Evolutionary conservation across 2,888 invertebrate species (phyloP), one percentile per base, ranked within the genome.

Genomic region (Miltochrista miniata): DNA sequence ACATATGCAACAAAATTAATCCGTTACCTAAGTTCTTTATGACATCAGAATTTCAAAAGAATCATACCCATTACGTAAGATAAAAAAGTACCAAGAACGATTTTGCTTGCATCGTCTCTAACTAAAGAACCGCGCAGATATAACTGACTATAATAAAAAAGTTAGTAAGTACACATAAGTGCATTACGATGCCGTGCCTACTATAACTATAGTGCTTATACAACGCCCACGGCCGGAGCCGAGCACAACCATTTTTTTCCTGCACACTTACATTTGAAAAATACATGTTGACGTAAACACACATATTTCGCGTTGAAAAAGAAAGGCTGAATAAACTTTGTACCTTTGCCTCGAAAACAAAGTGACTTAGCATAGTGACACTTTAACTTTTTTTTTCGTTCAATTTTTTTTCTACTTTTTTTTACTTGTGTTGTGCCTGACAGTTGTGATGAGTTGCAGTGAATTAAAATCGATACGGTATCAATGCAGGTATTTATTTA

Each of bases 111-210:
- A 56, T 66, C 77, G 79, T 70, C 77, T 85, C 83, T 80, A 85
- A 86, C 82, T 81, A 82, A 84, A 82, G 85, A 85, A 87, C 87
- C 79, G 84, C 82, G 82, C 72, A 80, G 79, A 82, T 87, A 86
- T 82, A 88, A 84, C 83, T 71, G 83, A 81, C 77, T 88, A 90
- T 90, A 90, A 90, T 91, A 91, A 91, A 91, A 90, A 90, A 90
- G 81, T 89, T 86, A 83, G 88, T 85, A 71, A 87, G 88, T 87
- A 87, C 90, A 89, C 90, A 90, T 88, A 90, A 90, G 90, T 89
- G 87, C 89, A 90, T 86, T 88, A 86, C 89, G 86, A 83, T 79
- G 81, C 79, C 76, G 79, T 76, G 75, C 82, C 76, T 73, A 71
- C 74, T 76, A 84, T 81, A 82, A 84, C 84, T 85, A 87, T 87